These are phyloP conservation scores for Dolichotis patagonum DNA, from an alignment of 2,113 vertebrate species.

Conservation along the genomic window DNA sequence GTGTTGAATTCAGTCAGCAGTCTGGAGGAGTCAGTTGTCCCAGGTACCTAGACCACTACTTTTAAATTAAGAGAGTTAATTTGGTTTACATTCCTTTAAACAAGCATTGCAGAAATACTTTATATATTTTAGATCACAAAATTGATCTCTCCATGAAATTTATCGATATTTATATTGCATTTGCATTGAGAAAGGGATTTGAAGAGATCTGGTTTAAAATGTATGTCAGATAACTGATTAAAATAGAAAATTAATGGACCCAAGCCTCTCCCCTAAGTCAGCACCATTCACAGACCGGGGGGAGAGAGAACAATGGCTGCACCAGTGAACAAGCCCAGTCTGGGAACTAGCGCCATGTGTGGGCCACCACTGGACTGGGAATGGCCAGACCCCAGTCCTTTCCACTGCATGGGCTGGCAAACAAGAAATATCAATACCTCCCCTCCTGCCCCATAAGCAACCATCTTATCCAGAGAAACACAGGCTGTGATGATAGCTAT, in stretches of 20 bases:
- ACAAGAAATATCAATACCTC: no score
- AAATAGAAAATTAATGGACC: not conserved
- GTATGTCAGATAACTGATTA: not conserved
- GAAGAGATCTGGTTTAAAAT: not conserved
- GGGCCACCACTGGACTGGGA: no score
- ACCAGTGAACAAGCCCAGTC: no score
- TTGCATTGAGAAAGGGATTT: not conserved
- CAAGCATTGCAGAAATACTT: not conserved
- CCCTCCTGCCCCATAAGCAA: no score
- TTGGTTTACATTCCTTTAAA: not conserved
- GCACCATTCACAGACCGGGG: no score
- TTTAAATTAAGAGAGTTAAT: not conserved
- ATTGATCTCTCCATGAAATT: not conserved
- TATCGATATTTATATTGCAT: conserved; percentile 4
- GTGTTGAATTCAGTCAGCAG: fast-evolving
- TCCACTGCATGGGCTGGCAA: no score
- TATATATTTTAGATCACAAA: not conserved
- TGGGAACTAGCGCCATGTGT: no score
- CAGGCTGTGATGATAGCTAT: no score
- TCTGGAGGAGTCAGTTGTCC: fast-evolving
- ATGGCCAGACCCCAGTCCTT: no score
- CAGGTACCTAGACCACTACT: fast-evolving
- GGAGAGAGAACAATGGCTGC: no score
- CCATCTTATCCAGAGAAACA: no score
- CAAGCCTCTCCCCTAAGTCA: no score